Conservation (phyloP, 2,113 vertebrate genomes). For the Saimiri boliviensis region DNA sequence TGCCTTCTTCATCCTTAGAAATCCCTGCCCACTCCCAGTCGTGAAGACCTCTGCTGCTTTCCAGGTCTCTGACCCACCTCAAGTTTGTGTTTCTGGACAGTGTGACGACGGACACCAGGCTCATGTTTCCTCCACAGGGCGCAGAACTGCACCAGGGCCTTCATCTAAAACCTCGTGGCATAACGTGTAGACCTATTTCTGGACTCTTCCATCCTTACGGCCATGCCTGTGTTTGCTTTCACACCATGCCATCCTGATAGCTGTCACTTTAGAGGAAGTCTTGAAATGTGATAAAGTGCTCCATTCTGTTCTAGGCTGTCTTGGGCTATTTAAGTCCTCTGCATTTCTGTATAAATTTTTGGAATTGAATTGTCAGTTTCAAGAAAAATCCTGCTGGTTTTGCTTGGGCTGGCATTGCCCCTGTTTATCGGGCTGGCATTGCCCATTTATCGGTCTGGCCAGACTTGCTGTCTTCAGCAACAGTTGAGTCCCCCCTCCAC, state of each 20-base stretch:
- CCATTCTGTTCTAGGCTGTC: too few relatives aligned
- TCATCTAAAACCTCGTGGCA: background rate
- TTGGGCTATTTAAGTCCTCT: background rate
- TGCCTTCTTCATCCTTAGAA: background rate
- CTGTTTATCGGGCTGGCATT: too few relatives aligned
- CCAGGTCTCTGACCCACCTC: background rate
- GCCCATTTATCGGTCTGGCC: rapidly evolving
- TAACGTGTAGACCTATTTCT: rapidly evolving
- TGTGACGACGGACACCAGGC: background rate
- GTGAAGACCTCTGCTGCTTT: background rate
- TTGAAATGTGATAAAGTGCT: too few relatives aligned
- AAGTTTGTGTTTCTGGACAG: rapidly evolving
- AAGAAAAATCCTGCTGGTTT: background rate
- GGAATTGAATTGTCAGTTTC: background rate
- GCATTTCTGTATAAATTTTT: background rate
- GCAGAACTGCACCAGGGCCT: background rate
- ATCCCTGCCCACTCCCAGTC: background rate
- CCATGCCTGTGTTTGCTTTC: rapidly evolving
- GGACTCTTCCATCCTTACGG: background rate
- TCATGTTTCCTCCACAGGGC: background rate
- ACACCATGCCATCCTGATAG: rapidly evolving
- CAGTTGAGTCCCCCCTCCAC: too few relatives aligned
- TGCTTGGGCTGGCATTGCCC: rapidly evolving
- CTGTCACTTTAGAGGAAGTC: rapidly evolving
- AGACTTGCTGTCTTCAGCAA: background rate